Evolutionary conservation across 2,888 invertebrate species (phyloP).

Genomic region (Catocala fraxini): DNA sequence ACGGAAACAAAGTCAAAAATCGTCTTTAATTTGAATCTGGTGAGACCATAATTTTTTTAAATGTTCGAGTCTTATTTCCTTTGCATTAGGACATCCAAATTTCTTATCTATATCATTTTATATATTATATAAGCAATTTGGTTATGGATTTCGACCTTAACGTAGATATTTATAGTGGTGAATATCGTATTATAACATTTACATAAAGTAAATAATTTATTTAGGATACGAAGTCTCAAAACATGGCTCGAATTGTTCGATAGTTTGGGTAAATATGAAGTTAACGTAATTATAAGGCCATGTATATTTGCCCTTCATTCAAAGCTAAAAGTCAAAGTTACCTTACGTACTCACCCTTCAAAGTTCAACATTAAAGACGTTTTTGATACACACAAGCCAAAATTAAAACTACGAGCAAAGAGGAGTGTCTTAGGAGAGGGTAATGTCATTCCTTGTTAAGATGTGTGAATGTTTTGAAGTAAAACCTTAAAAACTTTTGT

Average conservation of each 20-base stretch:
- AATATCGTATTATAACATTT: no score
- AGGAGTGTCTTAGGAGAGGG: constrained; percentile 51
- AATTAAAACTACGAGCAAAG: constrained; percentile 39
- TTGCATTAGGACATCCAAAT: no score
- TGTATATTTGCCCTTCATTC: background rate
- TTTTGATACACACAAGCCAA: constrained; percentile 47
- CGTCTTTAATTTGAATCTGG: constrained; percentile 37
- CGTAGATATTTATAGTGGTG: no score
- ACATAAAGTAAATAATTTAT: no score
- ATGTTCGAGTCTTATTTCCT: background rate
- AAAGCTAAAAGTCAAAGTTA: background rate
- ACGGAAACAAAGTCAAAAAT: constrained; percentile 50
- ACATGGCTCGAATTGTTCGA: no score
- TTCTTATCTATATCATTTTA: no score
- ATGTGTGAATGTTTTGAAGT: constrained; percentile 80
- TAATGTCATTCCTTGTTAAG: constrained; percentile 80
- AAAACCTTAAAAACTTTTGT: constrained; percentile 73
- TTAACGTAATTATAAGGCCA: no score
- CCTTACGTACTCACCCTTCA: constrained; percentile 1
- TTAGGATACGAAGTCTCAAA: no score
- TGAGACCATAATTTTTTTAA: background rate
- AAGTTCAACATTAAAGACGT: constrained; percentile 34
- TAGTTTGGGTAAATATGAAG: no score
- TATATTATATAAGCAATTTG: no score
- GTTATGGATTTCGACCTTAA: no score